Evolutionary conservation across 2,113 vertebrate species (phyloP).

Genomic region (Actenoides lindsayi): DNA sequence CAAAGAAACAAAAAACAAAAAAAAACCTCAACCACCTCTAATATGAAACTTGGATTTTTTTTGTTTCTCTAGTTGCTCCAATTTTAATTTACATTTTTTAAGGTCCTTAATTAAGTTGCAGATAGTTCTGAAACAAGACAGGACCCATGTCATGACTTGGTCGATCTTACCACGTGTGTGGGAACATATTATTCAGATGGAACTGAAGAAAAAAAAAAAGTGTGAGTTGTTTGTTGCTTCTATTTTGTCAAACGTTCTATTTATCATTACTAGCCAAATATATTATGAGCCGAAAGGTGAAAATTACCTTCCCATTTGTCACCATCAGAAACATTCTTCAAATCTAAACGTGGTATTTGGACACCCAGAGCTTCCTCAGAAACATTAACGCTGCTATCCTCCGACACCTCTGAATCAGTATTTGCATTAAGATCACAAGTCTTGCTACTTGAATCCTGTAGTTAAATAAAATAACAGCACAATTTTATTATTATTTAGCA

Average conservation of each 20-base stretch:
- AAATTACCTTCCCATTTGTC: slow-evolving; percentile 84
- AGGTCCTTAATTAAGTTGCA: background rate
- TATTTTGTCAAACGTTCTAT: background rate
- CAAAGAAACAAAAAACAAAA: background rate
- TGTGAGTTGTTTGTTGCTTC: background rate
- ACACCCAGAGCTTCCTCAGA: slow-evolving; percentile 60
- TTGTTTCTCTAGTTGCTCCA: background rate
- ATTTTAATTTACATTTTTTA: background rate
- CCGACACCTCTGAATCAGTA: slow-evolving; percentile 67
- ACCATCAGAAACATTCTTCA: slow-evolving; percentile 79
- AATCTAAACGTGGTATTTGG: slow-evolving; percentile 75
- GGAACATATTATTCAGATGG: background rate
- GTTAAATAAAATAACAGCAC: slow-evolving; percentile 53
- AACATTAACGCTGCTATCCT: slow-evolving; percentile 38
- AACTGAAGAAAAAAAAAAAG: background rate
- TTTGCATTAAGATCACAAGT: slow-evolving; percentile 79
- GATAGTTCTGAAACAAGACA: background rate
- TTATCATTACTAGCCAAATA: background rate
- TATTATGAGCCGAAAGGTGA: background rate
- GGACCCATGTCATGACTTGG: background rate
- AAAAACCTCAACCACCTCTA: background rate
- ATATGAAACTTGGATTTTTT: background rate
- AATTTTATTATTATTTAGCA: background rate
- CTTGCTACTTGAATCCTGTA: slow-evolving; percentile 74
- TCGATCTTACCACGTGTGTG: rapidly evolving